Evolutionary conservation across 1,140 invertebrate genomes (phyloP).

Genomic region (Zaprionus gabonicus): DNA sequence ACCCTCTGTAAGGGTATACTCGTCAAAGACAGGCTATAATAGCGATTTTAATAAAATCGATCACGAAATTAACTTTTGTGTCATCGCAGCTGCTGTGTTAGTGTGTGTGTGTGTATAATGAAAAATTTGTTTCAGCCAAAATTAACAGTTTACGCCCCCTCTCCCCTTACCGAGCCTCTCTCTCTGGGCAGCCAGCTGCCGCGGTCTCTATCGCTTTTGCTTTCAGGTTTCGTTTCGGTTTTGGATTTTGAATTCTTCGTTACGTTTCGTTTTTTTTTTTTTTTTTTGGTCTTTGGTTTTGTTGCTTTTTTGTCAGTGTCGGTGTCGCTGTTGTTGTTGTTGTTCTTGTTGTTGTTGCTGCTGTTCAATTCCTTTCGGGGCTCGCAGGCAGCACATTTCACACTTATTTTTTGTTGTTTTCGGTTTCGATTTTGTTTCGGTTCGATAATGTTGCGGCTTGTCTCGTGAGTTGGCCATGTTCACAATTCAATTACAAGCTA

Average conservation of each 20-base stretch:
- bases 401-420: conserved; percentile 41
- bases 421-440: conserved; percentile 32
- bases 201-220: conserved; percentile 33
- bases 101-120: conserved; percentile 32
- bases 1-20: not conserved
- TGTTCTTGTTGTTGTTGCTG: conserved; percentile 31
- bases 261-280: conserved; percentile 10
- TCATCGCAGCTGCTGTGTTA: conserved; percentile 20
- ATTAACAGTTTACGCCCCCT: conserved; percentile 26
- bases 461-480: conserved; percentile 39
- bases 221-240: conserved; percentile 56
- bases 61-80: conserved; percentile 57
- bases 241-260: conserved; percentile 42
- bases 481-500: conserved; percentile 77
- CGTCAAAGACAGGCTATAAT: conserved; percentile 8
- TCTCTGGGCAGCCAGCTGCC: conserved; percentile 1
- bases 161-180: not conserved
- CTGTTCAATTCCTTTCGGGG: conserved; percentile 38
- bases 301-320: not conserved
- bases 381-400: conserved; percentile 41
- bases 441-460: conserved; percentile 30
- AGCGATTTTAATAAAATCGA: conserved; percentile 49
- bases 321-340: conserved; percentile 29
- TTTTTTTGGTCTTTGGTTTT: not conserved
- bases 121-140: conserved; percentile 65